Evolutionary conservation across 53 echinoderm and acorn worm genomes (phyloP), one percentile per base, ranked within the genome.

Genomic region (Actinopyga echinites): DNA sequence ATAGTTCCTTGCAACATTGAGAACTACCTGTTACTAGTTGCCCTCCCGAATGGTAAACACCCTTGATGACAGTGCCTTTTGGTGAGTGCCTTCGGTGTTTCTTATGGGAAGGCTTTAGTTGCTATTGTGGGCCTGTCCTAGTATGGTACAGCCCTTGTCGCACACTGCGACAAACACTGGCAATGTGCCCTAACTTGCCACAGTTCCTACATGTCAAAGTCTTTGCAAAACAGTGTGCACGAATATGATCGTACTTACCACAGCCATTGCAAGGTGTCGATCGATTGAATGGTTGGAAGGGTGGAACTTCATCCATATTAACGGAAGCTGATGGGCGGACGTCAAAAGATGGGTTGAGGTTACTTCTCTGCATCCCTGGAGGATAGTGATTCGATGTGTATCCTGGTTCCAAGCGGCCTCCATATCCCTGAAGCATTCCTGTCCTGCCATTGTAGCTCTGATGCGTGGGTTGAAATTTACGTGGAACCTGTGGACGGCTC

Each of bases 201-300:
- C 73, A 71, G 37, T 71, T 71, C 37, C 73, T 1, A 8, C 73
- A 71, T 35, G 17, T 6, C 6, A 71, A 2, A 17, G 21, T 44
- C 8, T 37, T 4, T 6, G 73, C 73, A 71, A 71, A 71, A 36
- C 73, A 71, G 21, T 71, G 40, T 12, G 73, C 40, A 71, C 73
- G 24, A 35, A 71, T 71, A 44, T 71, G 73, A 71, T 44, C 73
- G 17, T 10, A 71, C 73, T 71, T 71, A 71, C 73, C 73, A 9
- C 73, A 71, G 10, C 45, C 44, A 20, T 24, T 38, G 35, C 73
- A 71, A 17, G 45, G 44, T 2, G 73, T 71, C 20, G 64, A 64
- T 64, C 64, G 64, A 2, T 15, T 29, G 30, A 64, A 64, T 15
- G 64, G 64, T 6, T 40, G 40, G 40, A 40, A 40, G 10, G 2